Evolutionary conservation across 1,140 invertebrate species (phyloP), one percentile per base, ranked within the genome.

Genomic region (Bilobella aurantiaca): DNA sequence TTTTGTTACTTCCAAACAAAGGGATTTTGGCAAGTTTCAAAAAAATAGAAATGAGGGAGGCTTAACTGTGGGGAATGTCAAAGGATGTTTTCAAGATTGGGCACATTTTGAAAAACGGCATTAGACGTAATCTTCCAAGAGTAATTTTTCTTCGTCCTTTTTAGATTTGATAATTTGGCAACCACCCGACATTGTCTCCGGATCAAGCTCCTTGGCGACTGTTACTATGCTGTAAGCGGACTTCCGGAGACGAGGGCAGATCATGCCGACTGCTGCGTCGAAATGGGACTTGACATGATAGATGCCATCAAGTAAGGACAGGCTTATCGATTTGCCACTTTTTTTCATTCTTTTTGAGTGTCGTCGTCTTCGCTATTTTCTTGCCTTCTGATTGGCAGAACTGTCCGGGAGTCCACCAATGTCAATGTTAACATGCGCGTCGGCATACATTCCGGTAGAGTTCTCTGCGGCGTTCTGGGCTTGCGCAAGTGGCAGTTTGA

Each of bases 241-340:
- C 94, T 92, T 77, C 93, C 93, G 0, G 89, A 93, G 72, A 88
- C 91, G 0, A 80, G 86, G 30, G 78, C 82, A 0, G 90, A 95
- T 78, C 93, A 96, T 77, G 93, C 93, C 65, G 88, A 91, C 69
- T 94, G 91, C 79, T 93, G 91, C 74, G 91, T 96, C 0, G 91
- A 95, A 79, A 95, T 96, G 92, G 93, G 92, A 25, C 80, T 96
- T 42, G 92, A 95, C 77, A 96, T 96, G 92, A 95, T 96, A 74
- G 90, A 95, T 80, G 91, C 91, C 23, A 96, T 96, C 75, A 89
- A 89, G 89, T 91, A 82, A 90, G 88, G 89, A 59, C 29, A 34
- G 49, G 18, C 61, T 56, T 14, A 56, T 56, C 23, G 53, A 8
- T 56, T 56, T 27, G 12, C 25, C 23, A 27, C 23, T 16, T 56